Percentiles rank a stretch among this genome's conserved stretches.
Conservation (phyloP, 1,140 invertebrate genomes). For the Calliphora vicina region DNA sequence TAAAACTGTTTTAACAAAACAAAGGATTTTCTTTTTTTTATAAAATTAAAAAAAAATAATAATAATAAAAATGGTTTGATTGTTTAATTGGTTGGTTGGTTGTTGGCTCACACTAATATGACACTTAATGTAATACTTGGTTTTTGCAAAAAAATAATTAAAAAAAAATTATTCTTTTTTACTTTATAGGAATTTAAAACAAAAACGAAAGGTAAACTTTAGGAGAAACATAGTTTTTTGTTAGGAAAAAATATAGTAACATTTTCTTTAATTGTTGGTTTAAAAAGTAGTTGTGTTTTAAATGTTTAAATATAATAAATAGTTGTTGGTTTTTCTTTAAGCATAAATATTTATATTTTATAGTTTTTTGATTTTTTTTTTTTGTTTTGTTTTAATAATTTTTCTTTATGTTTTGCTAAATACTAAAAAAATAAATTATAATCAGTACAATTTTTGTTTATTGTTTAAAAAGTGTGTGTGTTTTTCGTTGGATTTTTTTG, state of each 20-base stretch:
- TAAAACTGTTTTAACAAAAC: not conserved
- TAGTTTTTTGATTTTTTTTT: no score
- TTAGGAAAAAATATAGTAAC: not conserved
- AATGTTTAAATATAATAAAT: not conserved
- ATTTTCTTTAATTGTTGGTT: not conserved
- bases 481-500: not conserved
- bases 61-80: no score
- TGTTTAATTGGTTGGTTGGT: slow-evolving; percentile 35
- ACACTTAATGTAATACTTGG: slow-evolving; percentile 62
- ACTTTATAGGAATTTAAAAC: not conserved
- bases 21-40: not conserved
- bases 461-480: not conserved
- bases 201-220: not conserved
- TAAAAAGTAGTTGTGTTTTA: not conserved
- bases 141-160: slow-evolving; percentile 40
- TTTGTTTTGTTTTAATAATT: slow-evolving; percentile 10
- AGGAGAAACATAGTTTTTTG: not conserved
- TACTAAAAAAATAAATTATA: slow-evolving; percentile 43
- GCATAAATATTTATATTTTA: slow-evolving; percentile 37
- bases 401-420: slow-evolving; percentile 41
- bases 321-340: not conserved
- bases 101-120: slow-evolving; percentile 48
- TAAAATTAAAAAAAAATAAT: slow-evolving; percentile 34
- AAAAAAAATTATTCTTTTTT: not conserved
- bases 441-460: slow-evolving; percentile 27